Percentiles rank a stretch among this genome's conserved stretches.
phyloP scores from a whole-genome alignment of 2,888 invertebrate genomes.

The Drosophila mayaguana region DNA sequence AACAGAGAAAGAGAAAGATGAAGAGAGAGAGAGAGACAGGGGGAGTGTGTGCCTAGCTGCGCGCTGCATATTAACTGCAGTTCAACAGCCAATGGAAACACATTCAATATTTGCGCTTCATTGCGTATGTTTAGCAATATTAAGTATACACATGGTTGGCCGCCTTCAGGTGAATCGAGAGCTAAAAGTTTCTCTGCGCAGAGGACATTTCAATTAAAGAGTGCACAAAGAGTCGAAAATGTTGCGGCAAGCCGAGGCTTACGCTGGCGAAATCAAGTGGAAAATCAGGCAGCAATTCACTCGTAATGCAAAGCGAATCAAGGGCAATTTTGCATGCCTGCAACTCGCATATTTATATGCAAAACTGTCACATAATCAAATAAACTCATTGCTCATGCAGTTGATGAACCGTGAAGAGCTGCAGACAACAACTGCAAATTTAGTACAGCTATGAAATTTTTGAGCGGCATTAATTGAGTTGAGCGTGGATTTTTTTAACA shows the following conservation, averaged over 20 bases:
- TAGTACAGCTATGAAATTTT: conserved; percentile 1
- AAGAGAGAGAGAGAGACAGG: neutral
- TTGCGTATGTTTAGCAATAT: conserved; percentile 28
- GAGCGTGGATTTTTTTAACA: neutral
- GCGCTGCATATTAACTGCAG: conserved; percentile 23
- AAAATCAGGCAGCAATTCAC: conserved; percentile 2
- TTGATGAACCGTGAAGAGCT: neutral
- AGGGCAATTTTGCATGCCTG: neutral
- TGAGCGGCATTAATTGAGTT: conserved; percentile 25
- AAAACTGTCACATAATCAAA: conserved; percentile 3
- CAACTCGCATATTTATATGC: neutral
- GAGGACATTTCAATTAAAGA: neutral
- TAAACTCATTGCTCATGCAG: conserved; percentile 3
- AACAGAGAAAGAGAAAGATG: conserved; percentile 16
- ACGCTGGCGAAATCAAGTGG: neutral
- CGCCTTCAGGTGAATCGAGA: neutral
- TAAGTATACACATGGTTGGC: conserved; percentile 24
- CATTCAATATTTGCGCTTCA: conserved; percentile 44
- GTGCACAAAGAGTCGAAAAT: neutral
- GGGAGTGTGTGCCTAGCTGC: neutral
- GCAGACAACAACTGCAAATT: neutral
- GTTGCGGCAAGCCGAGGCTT: neutral
- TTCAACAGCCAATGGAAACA: conserved; percentile 32
- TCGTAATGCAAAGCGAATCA: neutral
- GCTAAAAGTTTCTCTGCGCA: neutral